Evolutionary conservation across 2,113 vertebrate species (phyloP), one percentile per base, ranked within the genome.

Genomic region (Noctilio leporinus): DNA sequence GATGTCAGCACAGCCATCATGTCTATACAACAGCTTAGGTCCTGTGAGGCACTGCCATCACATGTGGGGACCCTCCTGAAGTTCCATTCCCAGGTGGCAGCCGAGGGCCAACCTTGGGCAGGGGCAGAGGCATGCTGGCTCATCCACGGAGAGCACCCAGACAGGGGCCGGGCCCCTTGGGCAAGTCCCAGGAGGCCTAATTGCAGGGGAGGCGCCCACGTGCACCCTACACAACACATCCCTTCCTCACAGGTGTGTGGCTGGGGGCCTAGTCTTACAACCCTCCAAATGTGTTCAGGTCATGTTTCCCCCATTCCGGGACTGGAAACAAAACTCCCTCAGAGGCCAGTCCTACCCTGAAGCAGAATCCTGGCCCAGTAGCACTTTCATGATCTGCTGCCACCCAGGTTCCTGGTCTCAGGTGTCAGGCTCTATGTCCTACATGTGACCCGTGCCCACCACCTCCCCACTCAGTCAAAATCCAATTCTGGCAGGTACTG

Each of bases 1-100:
- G 10, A 33, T 2, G 1, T 16, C 16, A 9, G 49, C 62, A 47
- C n/a, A n/a, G 33, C 76, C 28, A 0, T 4, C 0, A 11, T 30
- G 33, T 80, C 26, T 20, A 24, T 2, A 5, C 12, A 2, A 19
- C 0, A 19, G 55, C n/a, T 15, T 2, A n/a, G 19, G 76, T 38
- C 17, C 40, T 4, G 7, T 7, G 24, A 47, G 55, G 33, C 26
- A 67, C 30, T 67, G 19, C 3, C 17, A 0, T 30, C 19, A 0
- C 40, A 3, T 3, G 51, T 10, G 15, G 38, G 40, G 3, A 17
- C 15, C 35, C 16, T 20, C 40, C 19, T 26, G 4, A 8, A 4
- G 2, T 55, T 45, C 35, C 4, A 2, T 51, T 78, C 78, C 53
- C 26, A 1, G 47, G n/a, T 7, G 55, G 5, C 22, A 24, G 62